A percentile compares a stretch with the other conserved stretches of the same genome.
These are phyloP conservation scores for Cheirogaleus medius DNA, from an alignment of 2,113 vertebrate genomes.

Conservation along the genomic window DNA sequence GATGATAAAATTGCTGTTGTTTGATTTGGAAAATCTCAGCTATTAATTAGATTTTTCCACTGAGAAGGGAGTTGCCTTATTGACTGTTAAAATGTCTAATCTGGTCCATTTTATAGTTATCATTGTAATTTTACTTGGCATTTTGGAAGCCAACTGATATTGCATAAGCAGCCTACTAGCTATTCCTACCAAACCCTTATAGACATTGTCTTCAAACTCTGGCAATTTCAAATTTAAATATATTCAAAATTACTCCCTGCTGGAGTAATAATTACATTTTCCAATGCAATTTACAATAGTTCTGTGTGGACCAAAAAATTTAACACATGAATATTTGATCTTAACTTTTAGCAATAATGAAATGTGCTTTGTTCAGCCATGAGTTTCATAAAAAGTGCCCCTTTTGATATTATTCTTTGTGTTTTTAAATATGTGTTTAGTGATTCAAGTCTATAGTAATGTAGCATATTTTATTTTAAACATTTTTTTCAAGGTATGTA, in stretches of 20 bases:
- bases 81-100: not conserved
- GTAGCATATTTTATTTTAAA: not conserved
- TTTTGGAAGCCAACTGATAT: not conserved
- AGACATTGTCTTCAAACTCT: not conserved
- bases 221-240: not conserved
- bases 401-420: not conserved
- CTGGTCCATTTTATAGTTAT: not conserved
- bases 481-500: not conserved
- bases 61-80: not conserved
- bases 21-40: conserved; percentile 31
- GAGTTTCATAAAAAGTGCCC: not conserved
- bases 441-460: not conserved
- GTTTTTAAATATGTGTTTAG: not conserved
- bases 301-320: not conserved
- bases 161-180: not conserved
- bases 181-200: not conserved
- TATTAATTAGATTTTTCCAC: conserved; percentile 20
- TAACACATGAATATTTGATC: not conserved
- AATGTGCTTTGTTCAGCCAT: not conserved
- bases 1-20: not conserved
- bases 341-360: not conserved
- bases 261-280: not conserved
- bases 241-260: not conserved
- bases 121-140: not conserved
- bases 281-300: not conserved